Base-by-base conservation (phyloP, 2,113 vertebrate genomes). In the Eupsittula cactorum region DNA sequence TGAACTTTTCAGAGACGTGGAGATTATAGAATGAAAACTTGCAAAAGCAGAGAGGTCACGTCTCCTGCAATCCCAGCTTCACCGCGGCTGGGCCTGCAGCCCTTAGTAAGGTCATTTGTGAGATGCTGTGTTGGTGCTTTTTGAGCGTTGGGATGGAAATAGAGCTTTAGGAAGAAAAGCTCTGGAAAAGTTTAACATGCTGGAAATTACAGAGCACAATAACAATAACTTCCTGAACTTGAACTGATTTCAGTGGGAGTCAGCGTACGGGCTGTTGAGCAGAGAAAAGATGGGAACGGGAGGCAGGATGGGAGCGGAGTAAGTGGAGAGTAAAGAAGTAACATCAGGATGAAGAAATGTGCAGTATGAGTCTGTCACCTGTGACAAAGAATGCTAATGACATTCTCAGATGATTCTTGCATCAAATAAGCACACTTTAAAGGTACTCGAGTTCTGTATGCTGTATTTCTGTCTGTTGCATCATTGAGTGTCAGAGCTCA, bases 361-460 rank as follows among this genome's bases (percentile, higher is more conserved):
- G 87, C 67, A 67, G 71, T 80, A 39, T 16, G 44, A 90, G 81
- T 80, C 94, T 62, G 42, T 98, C 96, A 97, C 96, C 95, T 96
- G 92, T 94, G 96, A 94, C 93, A 92, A 85, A 92, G 93, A 71
- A 95, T 59, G 68, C 94, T 98, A 96, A 97, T 97, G 98, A 94
- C 97, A 84, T 96, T 80, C 92, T 97, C 96, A 97, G 95, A 96
- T 97, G 93, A 86, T 89, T 76, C 92, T 94, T 94, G 85, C 90
- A 96, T 96, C 94, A 97, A 96, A 95, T 92, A 88, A 95, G 74
- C 97, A 75, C 52, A 75, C 97, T 98, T 96, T 92, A 90, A 95
- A 95, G 97, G 42, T 85, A 60, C 92, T 88, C 87, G 68, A 82
- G 75, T 89, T 95, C 5, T 27, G 87, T 88, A 11, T 76, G 82